Percentiles rank a stretch among this genome's conserved stretches.
These are phyloP conservation scores for Rutpela maculata DNA, from an alignment of 2,888 invertebrate genomes.

Conservation along the genomic window DNA sequence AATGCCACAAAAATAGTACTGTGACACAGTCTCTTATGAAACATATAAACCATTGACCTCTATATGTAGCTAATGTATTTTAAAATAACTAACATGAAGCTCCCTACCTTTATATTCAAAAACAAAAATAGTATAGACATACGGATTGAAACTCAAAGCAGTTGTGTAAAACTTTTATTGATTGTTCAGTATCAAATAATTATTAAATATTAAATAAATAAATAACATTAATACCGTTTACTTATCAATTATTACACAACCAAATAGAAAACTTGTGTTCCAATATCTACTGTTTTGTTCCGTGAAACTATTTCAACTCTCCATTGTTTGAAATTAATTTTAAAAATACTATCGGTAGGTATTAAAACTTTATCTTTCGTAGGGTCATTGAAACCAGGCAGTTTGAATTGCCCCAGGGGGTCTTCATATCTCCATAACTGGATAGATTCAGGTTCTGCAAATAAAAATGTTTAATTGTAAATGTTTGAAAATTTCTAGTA, in stretches of 20 bases:
- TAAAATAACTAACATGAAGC: too few relatives aligned
- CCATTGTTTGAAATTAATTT: constrained; percentile 74
- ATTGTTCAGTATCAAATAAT: constrained; percentile 12
- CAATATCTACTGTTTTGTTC: constrained; percentile 75
- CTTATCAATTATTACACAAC: constrained; percentile 49
- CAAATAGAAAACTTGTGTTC: constrained; percentile 69
- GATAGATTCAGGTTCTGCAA: constrained; percentile 79
- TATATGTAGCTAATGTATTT: too few relatives aligned
- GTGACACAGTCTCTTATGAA: too few relatives aligned
- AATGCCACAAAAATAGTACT: too few relatives aligned
- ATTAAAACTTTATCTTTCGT: constrained; percentile 79
- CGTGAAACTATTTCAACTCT: constrained; percentile 73
- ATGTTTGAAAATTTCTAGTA: neutral
- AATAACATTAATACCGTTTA: constrained; percentile 24
- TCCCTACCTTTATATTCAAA: too few relatives aligned
- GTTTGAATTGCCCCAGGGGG: constrained; percentile 85
- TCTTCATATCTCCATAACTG: constrained; percentile 88
- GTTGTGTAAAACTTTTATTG: neutral
- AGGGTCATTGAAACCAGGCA: constrained; percentile 83
- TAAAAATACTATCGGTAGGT: constrained; percentile 73
- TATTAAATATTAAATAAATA: constrained; percentile 25
- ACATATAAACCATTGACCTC: too few relatives aligned
- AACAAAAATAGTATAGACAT: too few relatives aligned
- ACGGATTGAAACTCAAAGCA: too few relatives aligned
- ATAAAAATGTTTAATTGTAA: constrained; percentile 28